These are phyloP conservation scores for Eulithis testata DNA, from an alignment of 2,888 invertebrate genomes.

Conservation along the genomic window DNA sequence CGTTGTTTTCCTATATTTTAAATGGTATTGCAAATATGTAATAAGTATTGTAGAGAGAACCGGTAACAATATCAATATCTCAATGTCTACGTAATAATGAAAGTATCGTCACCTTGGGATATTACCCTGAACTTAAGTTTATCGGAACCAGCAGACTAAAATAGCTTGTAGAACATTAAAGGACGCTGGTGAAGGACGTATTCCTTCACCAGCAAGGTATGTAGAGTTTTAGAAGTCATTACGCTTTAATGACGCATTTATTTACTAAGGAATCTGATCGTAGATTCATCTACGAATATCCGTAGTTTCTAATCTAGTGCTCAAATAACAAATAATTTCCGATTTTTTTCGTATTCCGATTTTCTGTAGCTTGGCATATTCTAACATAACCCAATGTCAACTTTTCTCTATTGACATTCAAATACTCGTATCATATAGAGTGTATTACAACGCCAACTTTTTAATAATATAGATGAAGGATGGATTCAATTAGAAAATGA, in stretches of 20 bases:
- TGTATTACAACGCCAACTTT: constrained; percentile 1
- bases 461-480: constrained; percentile 16
- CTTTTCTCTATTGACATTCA: too few species aligned
- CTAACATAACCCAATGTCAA: too few species aligned
- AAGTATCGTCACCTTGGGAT: constrained; percentile 29
- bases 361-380: too few species aligned
- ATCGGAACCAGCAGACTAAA: constrained; percentile 16
- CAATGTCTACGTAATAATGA: constrained; percentile 19
- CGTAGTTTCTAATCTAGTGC: too few species aligned
- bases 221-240: too few species aligned
- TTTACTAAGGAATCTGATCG: too few species aligned
- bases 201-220: constrained; percentile 2
- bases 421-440: too few species aligned
- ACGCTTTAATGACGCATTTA: too few species aligned
- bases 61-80: constrained; percentile 12
- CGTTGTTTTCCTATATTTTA: too few species aligned
- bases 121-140: constrained; percentile 29
- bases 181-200: constrained; percentile 14
- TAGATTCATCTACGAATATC: too few species aligned
- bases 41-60: constrained; percentile 10
- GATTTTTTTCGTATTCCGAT: too few species aligned
- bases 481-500: constrained; percentile 20
- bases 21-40: not conserved
- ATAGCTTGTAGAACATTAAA: constrained; percentile 15
- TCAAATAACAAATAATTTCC: too few species aligned